Base-by-base conservation (phyloP, 2,113 vertebrate species). In the Macquaria australasica region DNA sequence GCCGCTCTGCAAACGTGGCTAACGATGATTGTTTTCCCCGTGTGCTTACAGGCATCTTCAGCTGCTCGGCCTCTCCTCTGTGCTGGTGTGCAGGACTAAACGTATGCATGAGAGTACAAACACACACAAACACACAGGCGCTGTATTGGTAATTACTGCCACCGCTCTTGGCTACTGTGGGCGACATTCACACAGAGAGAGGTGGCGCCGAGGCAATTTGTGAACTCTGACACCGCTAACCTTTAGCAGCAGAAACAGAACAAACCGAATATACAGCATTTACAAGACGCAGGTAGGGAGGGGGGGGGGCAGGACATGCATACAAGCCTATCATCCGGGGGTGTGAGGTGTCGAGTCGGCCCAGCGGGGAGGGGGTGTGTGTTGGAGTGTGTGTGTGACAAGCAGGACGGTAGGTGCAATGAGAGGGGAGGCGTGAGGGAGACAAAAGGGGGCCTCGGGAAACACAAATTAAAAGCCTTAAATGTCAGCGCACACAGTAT, bases 381-480 rank as follows among this genome's bases (percentile, higher is more conserved):
- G 91, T 97, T 96, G 96, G 96, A 96, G 96, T 96, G 91, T 89
- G 95, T 92, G 92, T 91, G 95, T 87, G 95, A 90, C 93, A 73
- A 73, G 84, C 87, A 85, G 90, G 87, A 69, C 88, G 68, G 69
- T 55, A 78, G 78, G 86, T 80, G 77, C 91, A 75, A 86, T 78
- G 82, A 90, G 81, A 85, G 91, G 87, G 88, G 90, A 82, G 89
- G 89, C 37, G 84, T 69, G 88, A 74, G 85, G 82, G 78, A 77
- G 86, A 83, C 88, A 79, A 78, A 84, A 68, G 84, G 90, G 77
- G 87, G 86, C 90, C 88, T 78, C 81, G 84, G 94, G 94, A 93
- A 96, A 96, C 97, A 98, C 98, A 99, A 99, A 99, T 99, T 99
- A 99, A 96, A 96, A 97, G 96, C 97, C 97, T 98, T 97, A 99